Base-by-base conservation (phyloP, 2,113 vertebrate species). In the Triplophysa dalaica region DNA sequence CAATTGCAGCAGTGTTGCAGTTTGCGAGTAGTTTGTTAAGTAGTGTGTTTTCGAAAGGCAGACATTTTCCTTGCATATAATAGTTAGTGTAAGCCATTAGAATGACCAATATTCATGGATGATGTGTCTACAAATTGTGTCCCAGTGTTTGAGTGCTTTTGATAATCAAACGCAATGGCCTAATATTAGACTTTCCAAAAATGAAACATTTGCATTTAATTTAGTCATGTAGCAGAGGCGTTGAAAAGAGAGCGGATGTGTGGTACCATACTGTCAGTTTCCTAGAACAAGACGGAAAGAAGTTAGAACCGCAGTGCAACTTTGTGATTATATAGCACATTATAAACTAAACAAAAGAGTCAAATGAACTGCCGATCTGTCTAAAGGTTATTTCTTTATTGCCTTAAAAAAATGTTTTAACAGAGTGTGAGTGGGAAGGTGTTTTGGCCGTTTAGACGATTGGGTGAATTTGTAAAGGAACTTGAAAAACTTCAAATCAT, bases 371-470 rank as follows among this genome's bases (percentile, higher is more conserved):
- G n/a, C 58, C 70, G 29, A 60, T 73, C 54, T 73, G 70, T 24
- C 29, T 60, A 38, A 70, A 72, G 13, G 29, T 24, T 8, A 50
- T 22, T 14, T 48, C 1, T 10, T 60, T 21, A 16, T 38, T 43
- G n/a, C 41, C 60, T 11, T 22, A 29, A 29, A 29, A 26, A 29
- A 2, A 4, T 60, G 33, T 43, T 41, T 13, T 21, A 60, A 21
- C 70, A 73, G 70, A 24, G 54, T 73, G 70, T 73, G 70, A 21
- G 70, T 73, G 29, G 70, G 70, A 22, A 54, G n/a, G 11, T 73
- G 52, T 29, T 21, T 58, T 26, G 26, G 21, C 0, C 38, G 17
- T 21, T 29, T 58, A 22, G 29, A 70, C 0, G 26, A 33, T 33
- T 26, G 54, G 19, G 17, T 56, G 17, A 2, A 3, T 68, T 45